Percentiles rank a stretch among this genome's conserved stretches.
Evolutionary conservation across 1,140 invertebrate genomes (phyloP).

Genomic region (Lepidurus arcticus): DNA sequence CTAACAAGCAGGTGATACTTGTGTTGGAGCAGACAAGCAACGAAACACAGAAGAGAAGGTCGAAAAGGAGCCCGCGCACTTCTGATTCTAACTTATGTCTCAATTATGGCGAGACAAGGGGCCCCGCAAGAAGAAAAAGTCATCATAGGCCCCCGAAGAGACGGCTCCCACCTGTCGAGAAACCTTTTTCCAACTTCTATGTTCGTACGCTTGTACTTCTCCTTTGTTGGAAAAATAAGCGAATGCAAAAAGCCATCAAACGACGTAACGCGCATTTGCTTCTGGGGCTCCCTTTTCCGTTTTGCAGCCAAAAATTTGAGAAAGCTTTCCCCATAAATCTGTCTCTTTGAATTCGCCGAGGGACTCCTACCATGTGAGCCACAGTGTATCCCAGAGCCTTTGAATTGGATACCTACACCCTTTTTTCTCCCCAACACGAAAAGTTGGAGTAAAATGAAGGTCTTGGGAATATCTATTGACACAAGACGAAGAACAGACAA

Average conservation of each 20-base stretch:
- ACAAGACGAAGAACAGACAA: background rate
- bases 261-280: background rate
- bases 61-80: background rate
- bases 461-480: background rate
- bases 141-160: background rate
- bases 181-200: background rate
- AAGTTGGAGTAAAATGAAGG: too few species aligned
- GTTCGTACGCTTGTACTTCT: background rate
- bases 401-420: background rate
- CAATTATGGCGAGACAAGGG: background rate
- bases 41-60: background rate
- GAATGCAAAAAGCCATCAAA: background rate
- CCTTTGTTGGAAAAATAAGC: constrained; percentile 5
- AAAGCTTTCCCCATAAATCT: background rate
- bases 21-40: background rate
- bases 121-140: background rate
- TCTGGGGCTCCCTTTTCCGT: background rate
- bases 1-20: constrained; percentile 18
- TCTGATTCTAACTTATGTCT: background rate
- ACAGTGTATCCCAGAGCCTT: background rate
- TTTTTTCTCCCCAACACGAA: background rate
- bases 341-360: background rate
- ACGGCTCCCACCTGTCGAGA: constrained; percentile 17
- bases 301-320: background rate
- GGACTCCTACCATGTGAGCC: background rate